Base-by-base conservation (phyloP, 2,113 vertebrate genomes). In the Lucifuga dentata region DNA sequence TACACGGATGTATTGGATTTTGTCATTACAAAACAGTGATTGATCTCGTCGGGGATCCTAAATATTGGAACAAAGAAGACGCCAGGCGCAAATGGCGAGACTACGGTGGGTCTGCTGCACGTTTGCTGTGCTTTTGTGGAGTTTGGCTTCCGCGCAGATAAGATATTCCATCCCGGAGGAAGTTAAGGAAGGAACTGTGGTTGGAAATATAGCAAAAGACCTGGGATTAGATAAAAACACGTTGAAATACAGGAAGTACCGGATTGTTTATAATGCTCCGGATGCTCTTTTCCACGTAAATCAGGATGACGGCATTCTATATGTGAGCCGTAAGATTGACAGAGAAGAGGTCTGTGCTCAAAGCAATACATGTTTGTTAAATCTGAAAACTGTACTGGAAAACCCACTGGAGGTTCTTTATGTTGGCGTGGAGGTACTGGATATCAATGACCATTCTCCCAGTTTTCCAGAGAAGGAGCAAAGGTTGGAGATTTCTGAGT, bases 181-280 rank as follows among this genome's bases (percentile, higher is more conserved):
- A 21, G 40, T 81, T 0, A 82, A 86, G 1, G 73, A 85, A 21
- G 90, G 87, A 9, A 61, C 83, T 26, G 43, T 80, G 12, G 88
- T 92, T n/a, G 92, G 90, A 57, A 91, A 93, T 16, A 38, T 93
- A 3, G 90, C 89, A 5, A 91, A 88, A 7, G 92, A 93, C 75
- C 52, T 92, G 12, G 90, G 90, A 12, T 16, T 92, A 11, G 89
- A 92, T 16, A 51, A 78, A 21, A 53, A 23, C 17, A 69, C 68
- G 0, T 29, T 92, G 17, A 73, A 26, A 20, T 64, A 85, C 0
- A 75, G 92, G 17, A 74, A 84, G 9, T 88, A 83, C 45, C 69
- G 92, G 1, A 74, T 93, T 15, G 87, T 91, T 10, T 88, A 88
- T 13, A 64, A 61, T 16, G 55, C 35, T 1, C 59, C 72, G 1